phyloP scores from a whole-genome alignment of 2,113 vertebrate species.

The Lepisosteus oculatus region DNA sequence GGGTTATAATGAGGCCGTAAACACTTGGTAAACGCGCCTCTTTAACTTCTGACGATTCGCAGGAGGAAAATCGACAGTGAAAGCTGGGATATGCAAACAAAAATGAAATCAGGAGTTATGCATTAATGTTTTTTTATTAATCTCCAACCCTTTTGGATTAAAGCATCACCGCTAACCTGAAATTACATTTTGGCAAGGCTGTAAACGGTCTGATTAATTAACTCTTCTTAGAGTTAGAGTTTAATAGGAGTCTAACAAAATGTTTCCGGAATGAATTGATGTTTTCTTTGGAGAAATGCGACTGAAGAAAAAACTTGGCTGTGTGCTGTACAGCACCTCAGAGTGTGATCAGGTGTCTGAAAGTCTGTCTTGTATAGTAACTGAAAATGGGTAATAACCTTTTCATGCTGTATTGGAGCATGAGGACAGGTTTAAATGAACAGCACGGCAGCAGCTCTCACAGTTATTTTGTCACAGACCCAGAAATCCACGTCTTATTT shows the following conservation, averaged over 20 bases:
- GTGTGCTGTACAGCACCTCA: constrained; percentile 32
- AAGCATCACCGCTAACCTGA: constrained; percentile 60
- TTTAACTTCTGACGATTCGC: constrained; percentile 45
- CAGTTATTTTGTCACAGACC: too few relatives aligned
- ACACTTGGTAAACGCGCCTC: constrained; percentile 59
- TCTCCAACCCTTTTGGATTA: constrained; percentile 50
- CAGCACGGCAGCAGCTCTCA: too few relatives aligned
- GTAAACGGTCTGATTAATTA: constrained; percentile 57
- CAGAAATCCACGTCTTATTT: too few relatives aligned
- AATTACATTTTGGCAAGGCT: constrained; percentile 60
- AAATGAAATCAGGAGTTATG: background rate
- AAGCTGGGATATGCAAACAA: background rate
- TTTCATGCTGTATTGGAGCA: too few relatives aligned
- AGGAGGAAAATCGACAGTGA: constrained; percentile 30
- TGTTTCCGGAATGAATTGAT: constrained; percentile 74
- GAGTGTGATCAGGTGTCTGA: too few relatives aligned
- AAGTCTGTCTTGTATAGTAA: too few relatives aligned
- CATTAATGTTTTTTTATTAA: constrained; percentile 35
- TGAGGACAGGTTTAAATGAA: too few relatives aligned
- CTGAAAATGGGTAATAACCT: too few relatives aligned
- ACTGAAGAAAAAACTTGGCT: constrained; percentile 64
- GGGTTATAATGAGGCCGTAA: constrained; percentile 79
- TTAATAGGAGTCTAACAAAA: constrained; percentile 71
- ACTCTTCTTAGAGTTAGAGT: constrained; percentile 57
- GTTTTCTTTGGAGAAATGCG: constrained; percentile 66